Conservation (phyloP, 2,888 invertebrate species). For the Ophioninae sp. region DNA sequence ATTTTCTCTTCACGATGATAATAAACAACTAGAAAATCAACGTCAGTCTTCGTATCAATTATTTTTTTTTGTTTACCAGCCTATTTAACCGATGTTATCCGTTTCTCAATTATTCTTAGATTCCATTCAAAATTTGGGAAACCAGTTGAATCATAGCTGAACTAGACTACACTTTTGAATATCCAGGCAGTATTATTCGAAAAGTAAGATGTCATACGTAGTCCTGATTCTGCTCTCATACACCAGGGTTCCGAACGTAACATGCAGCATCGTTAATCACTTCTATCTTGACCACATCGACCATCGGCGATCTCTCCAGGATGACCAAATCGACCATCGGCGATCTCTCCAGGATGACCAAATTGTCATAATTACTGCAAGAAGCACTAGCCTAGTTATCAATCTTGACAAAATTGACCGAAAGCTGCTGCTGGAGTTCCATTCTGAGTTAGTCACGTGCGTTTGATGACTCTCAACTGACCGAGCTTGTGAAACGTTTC, state of each 20-base stretch:
- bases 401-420: background rate
- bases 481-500: constrained; percentile 44
- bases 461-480: constrained; percentile 39
- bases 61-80: no score
- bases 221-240: background rate
- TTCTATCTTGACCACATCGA: background rate
- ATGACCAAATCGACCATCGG: background rate
- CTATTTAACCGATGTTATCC: no score
- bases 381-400: background rate
- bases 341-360: background rate
- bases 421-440: background rate
- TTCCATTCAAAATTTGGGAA: no score
- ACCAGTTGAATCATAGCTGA: no score
- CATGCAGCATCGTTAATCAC: background rate
- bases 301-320: background rate
- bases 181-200: background rate
- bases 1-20: no score
- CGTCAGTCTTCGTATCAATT: no score
- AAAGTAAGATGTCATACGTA: background rate
- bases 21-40: no score
- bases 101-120: no score
- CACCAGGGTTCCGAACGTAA: background rate
- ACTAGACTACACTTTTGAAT: no score
- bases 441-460: constrained; percentile 5
- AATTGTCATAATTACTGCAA: background rate